Evolutionary conservation across 1,140 invertebrate species (phyloP).

Genomic region (Musca vetustissima): DNA sequence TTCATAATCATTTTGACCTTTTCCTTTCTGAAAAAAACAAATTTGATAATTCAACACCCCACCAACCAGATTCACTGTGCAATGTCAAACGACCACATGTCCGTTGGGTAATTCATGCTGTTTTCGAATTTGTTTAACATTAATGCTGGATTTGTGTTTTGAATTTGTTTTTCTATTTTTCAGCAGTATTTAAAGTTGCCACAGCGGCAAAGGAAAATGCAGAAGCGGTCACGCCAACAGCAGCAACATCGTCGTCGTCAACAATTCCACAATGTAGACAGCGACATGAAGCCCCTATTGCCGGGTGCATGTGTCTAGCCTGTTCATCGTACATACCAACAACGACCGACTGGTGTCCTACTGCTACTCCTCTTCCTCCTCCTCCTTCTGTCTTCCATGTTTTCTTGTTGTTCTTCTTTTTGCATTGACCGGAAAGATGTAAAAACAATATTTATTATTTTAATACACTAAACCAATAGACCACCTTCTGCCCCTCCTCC

Average conservation of each 20-base stretch:
- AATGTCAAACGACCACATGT: constrained; percentile 1
- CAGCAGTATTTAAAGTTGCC: not conserved
- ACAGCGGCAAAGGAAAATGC: not conserved
- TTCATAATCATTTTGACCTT: too few relatives aligned
- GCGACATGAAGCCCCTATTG: constrained; percentile 1
- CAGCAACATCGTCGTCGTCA: not conserved
- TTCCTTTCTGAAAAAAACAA: too few relatives aligned
- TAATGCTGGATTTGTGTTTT: constrained; percentile 21
- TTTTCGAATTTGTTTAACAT: constrained; percentile 24
- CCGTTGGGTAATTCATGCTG: constrained; percentile 13
- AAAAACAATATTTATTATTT: constrained; percentile 20
- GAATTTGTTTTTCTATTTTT: constrained; percentile 9
- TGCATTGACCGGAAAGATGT: constrained; percentile 13
- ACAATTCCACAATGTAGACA: not conserved
- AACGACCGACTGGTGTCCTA: not conserved
- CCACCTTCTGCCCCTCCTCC: too few relatives aligned
- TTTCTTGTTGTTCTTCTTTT: constrained; percentile 7
- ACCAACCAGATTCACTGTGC: not conserved
- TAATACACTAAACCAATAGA: not conserved
- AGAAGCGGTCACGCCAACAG: not conserved
- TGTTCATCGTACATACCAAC: not conserved
- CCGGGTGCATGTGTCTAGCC: not conserved
- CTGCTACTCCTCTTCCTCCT: not conserved
- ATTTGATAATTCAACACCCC: too few relatives aligned
- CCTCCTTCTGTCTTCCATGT: too few relatives aligned